A percentile compares a stretch with the other conserved stretches of the same genome.
Conservation (phyloP, 1,140 invertebrate species). For the Saxidomus purpurata region DNA sequence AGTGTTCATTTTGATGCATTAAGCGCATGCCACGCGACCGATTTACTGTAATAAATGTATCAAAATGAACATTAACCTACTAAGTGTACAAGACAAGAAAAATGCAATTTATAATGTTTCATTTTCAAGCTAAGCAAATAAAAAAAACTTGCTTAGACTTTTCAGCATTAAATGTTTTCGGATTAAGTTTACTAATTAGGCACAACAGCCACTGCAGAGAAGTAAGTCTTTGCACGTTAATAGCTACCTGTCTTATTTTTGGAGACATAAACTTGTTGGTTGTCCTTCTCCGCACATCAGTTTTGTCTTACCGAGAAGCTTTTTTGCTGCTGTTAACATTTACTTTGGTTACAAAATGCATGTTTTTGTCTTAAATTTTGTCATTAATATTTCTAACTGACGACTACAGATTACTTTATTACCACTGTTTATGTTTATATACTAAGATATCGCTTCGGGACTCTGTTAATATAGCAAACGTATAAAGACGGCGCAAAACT, state of each 20-base stretch:
- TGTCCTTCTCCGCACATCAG: neutral
- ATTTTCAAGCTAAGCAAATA: too few relatives aligned
- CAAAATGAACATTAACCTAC: too few relatives aligned
- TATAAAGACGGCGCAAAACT: too few relatives aligned
- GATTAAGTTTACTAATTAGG: too few relatives aligned
- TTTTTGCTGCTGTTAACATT: conserved; percentile 18
- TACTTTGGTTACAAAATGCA: neutral
- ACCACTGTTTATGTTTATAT: neutral
- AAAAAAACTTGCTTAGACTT: too few relatives aligned
- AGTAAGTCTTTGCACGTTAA: neutral
- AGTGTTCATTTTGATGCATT: too few relatives aligned
- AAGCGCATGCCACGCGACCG: too few relatives aligned
- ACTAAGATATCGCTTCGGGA: neutral
- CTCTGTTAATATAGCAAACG: too few relatives aligned
- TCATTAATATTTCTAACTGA: neutral
- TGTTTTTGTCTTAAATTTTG: conserved; percentile 11
- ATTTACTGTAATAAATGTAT: too few relatives aligned
- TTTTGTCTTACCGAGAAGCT: neutral
- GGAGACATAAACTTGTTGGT: neutral
- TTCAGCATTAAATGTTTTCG: too few relatives aligned
- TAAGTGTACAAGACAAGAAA: too few relatives aligned
- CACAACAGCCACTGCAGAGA: neutral
- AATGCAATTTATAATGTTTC: too few relatives aligned
- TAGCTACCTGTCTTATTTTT: neutral
- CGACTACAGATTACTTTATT: neutral